These are phyloP conservation scores for Barbus barbus DNA, from an alignment of 2,113 vertebrate genomes.

Conservation along the genomic window DNA sequence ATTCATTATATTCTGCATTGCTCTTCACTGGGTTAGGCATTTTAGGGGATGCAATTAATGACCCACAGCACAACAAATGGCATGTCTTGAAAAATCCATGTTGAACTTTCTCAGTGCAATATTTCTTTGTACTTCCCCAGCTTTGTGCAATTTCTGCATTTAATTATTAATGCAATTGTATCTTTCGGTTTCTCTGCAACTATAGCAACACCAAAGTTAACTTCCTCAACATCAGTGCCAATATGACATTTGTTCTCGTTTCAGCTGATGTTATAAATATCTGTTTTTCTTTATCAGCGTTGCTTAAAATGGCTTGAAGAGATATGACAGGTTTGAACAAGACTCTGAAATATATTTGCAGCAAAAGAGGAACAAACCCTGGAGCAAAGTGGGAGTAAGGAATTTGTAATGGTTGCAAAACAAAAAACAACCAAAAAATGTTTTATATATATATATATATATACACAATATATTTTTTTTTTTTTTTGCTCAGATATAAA, in stretches of 20 bases:
- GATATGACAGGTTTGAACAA: slow-evolving; percentile 13
- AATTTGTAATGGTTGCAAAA: not conserved
- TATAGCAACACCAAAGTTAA: not conserved
- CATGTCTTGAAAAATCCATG: not conserved
- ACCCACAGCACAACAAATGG: not conserved
- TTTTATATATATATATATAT: too few species aligned
- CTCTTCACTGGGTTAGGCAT: not conserved
- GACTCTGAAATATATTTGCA: not conserved
- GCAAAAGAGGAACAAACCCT: not conserved
- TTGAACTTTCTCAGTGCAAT: not conserved
- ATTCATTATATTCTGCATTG: too few species aligned
- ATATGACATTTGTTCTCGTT: not conserved
- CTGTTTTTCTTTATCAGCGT: not conserved
- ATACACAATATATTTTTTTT: too few species aligned
- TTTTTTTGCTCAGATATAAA: too few species aligned
- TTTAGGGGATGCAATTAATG: not conserved
- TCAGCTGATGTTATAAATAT: not conserved
- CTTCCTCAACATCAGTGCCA: not conserved
- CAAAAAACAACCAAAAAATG: too few species aligned
- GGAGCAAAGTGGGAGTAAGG: not conserved
- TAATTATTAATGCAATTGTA: not conserved
- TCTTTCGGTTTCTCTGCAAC: not conserved
- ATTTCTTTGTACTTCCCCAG: not conserved
- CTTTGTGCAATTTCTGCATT: not conserved
- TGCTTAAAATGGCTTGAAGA: not conserved